phyloP scores from a whole-genome alignment of 1,140 invertebrate genomes.

The Drosophila pachea region DNA sequence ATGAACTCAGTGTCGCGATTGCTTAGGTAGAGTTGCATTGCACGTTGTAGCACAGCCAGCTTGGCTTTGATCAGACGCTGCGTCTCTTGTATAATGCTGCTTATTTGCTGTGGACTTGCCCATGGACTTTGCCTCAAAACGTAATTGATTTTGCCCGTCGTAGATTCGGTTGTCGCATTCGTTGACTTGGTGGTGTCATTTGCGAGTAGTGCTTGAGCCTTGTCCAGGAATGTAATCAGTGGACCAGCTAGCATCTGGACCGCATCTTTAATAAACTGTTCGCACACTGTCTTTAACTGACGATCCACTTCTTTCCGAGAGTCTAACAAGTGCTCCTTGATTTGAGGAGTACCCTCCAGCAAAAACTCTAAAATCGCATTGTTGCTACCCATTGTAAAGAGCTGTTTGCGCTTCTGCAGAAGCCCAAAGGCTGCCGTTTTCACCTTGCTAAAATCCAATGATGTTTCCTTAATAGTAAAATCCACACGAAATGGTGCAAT shows the following conservation, averaged over 20 bases:
- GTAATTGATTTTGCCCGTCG: constrained; percentile 54
- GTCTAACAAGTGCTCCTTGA: constrained; percentile 94
- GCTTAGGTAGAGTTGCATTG: constrained; percentile 96
- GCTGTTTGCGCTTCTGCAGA: constrained; percentile 89
- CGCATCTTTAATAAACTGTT: constrained; percentile 91
- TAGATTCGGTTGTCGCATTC: constrained; percentile 15
- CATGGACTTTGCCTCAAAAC: constrained; percentile 79
- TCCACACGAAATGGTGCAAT: constrained; percentile 99
- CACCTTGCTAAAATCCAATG: constrained; percentile 93
- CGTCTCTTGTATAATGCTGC: constrained; percentile 82
- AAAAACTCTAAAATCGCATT: constrained; percentile 96
- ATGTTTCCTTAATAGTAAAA: constrained; percentile 94
- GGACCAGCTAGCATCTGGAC: constrained; percentile 88
- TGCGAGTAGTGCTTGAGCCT: constrained; percentile 80
- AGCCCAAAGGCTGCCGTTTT: constrained; percentile 92
- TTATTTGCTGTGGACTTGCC: constrained; percentile 81
- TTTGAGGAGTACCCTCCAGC: constrained; percentile 93
- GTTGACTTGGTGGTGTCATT: constrained; percentile 13
- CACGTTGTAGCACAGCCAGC: constrained; percentile 88
- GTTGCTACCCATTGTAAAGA: constrained; percentile 93
- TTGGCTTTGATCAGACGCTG: constrained; percentile 88
- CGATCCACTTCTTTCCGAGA: constrained; percentile 96
- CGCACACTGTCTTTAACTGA: constrained; percentile 94
- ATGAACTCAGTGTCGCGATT: constrained; percentile 98
- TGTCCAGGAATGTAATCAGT: constrained; percentile 86